Evolutionary conservation across 2,888 invertebrate species (phyloP).

Genomic region (Byasa hedistus): DNA sequence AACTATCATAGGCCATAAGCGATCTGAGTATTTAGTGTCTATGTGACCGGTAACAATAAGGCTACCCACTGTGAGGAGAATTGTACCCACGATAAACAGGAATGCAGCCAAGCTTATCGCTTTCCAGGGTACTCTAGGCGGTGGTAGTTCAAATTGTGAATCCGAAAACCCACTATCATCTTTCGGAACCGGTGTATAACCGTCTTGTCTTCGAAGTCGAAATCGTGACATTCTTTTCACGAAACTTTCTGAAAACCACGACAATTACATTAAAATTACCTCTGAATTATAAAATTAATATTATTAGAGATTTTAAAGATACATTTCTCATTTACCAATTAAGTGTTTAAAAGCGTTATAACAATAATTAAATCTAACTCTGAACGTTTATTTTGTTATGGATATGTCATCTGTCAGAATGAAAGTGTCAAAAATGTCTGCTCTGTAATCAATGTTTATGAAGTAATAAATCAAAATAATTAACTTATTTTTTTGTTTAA

Average conservation of each 20-base stretch:
- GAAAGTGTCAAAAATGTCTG: not conserved
- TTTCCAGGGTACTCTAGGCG: conserved; percentile 90
- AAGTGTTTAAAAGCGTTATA: not conserved
- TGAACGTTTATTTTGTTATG: not conserved
- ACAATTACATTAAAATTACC: no score
- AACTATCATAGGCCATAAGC: conserved; percentile 93
- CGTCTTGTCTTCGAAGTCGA: conserved; percentile 79
- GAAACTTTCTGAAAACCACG: no score
- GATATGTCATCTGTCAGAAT: not conserved
- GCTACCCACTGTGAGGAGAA: conserved; percentile 87
- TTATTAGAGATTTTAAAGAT: not conserved
- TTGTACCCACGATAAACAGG: conserved; percentile 87
- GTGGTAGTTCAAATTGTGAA: conserved; percentile 84
- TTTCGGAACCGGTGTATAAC: conserved; percentile 78
- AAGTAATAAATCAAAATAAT: no score
- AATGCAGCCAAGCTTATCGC: conserved; percentile 88
- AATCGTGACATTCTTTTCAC: conserved; percentile 77
- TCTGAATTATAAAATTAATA: no score
- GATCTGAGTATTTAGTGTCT: conserved; percentile 90
- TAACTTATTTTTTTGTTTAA: no score
- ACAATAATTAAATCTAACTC: no score
- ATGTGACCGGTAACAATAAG: conserved; percentile 90
- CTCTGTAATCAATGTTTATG: not conserved
- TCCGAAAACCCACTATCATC: conserved; percentile 85
- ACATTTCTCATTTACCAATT: not conserved